phyloP scores from a whole-genome alignment of 2,888 invertebrate species.

The Melieria omissa region DNA sequence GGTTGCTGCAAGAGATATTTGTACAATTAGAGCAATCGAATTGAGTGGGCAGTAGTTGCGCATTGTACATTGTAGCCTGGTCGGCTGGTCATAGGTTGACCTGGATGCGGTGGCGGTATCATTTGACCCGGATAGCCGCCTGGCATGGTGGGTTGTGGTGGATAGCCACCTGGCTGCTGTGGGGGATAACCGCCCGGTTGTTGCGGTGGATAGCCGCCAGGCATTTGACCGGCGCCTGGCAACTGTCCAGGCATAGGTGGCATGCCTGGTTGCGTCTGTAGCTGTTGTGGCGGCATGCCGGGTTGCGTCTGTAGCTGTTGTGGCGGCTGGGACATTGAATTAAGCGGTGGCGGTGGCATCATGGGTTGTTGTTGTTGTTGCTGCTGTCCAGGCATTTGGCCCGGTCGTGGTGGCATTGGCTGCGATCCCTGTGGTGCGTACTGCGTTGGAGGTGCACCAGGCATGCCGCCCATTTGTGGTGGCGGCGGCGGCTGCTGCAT shows the following conservation, averaged over 20 bases:
- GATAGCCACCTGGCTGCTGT: slow-evolving; percentile 51
- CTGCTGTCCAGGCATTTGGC: slow-evolving; percentile 50
- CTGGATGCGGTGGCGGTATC: slow-evolving; percentile 46
- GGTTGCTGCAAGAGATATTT: slow-evolving; percentile 53
- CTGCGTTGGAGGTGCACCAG: slow-evolving; percentile 29
- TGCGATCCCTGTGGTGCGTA: slow-evolving; percentile 25
- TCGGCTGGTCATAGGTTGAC: slow-evolving; percentile 49
- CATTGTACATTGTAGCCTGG: slow-evolving; percentile 56
- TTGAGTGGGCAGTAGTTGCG: neutral
- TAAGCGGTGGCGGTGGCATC: slow-evolving; percentile 47
- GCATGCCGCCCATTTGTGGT: slow-evolving; percentile 30
- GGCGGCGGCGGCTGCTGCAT: slow-evolving; percentile 15
- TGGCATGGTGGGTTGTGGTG: slow-evolving; percentile 45
- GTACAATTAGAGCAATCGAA: neutral
- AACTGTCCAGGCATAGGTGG: slow-evolving; percentile 47
- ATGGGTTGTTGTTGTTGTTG: slow-evolving; percentile 48
- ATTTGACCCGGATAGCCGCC: slow-evolving; percentile 52
- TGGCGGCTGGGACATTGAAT: neutral
- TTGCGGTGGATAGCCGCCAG: slow-evolving; percentile 42
- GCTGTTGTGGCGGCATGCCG: slow-evolving; percentile 21
- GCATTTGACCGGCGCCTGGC: slow-evolving; percentile 59
- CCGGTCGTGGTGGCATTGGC: slow-evolving; percentile 46
- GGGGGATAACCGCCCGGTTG: slow-evolving; percentile 51
- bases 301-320: slow-evolving; percentile 10
- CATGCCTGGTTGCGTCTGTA: slow-evolving; percentile 32